phyloP scores from a whole-genome alignment of 2,797 vertebrate species.

The Myioborus melanocephalus region DNA sequence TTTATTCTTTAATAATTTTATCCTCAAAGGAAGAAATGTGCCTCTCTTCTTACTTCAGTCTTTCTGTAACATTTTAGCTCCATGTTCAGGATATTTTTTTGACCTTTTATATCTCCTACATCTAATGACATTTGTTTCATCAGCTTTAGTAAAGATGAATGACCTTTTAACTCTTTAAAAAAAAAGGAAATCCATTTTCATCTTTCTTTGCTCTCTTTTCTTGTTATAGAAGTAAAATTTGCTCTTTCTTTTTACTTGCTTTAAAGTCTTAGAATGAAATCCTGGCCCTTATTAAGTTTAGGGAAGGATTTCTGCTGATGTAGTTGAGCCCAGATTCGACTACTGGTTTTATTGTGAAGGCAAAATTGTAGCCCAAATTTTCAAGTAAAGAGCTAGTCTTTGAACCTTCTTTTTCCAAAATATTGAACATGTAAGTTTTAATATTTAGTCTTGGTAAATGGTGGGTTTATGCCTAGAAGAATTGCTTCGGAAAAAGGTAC shows the following conservation, averaged over 20 bases:
- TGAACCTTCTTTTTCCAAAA: neutral
- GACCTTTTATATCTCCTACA: slow-evolving; percentile 64
- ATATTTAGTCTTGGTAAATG: neutral
- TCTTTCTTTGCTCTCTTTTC: slow-evolving; percentile 18
- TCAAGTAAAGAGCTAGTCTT: neutral
- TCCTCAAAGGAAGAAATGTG: slow-evolving; percentile 20
- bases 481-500: neutral
- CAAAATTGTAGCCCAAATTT: neutral
- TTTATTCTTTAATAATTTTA: slow-evolving; percentile 33
- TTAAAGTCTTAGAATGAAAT: neutral
- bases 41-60: slow-evolving; percentile 1
- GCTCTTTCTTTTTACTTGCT: neutral
- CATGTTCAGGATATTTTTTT: slow-evolving; percentile 61
- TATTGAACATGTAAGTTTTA: neutral
- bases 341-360: neutral
- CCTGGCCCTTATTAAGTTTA: neutral
- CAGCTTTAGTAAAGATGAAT: slow-evolving; percentile 63
- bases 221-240: neutral
- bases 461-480: neutral
- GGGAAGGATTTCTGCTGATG: neutral
- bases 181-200: neutral
- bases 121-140: slow-evolving; percentile 67
- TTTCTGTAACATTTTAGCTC: slow-evolving; percentile 61
- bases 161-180: slow-evolving; percentile 61
- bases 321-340: neutral